phyloP scores from a whole-genome alignment of 2,888 invertebrate genomes.

The Melanotus villosus region DNA sequence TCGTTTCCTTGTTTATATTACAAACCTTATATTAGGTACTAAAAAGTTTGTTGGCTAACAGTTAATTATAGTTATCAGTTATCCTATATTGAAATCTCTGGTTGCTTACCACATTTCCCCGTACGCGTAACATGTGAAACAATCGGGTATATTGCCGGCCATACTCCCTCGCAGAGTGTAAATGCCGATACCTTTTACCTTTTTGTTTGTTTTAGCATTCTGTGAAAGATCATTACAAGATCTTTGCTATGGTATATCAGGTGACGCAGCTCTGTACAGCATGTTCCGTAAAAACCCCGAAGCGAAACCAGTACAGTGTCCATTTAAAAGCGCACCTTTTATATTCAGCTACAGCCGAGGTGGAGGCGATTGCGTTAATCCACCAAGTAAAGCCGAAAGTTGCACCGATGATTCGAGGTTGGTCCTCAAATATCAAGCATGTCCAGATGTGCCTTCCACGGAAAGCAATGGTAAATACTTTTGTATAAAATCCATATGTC shows the following conservation, averaged over 20 bases:
- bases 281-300: constrained; percentile 81
- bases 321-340: constrained; percentile 86
- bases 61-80: too few species aligned
- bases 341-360: constrained; percentile 86
- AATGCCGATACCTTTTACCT: too few species aligned
- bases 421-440: constrained; percentile 86
- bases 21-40: too few species aligned
- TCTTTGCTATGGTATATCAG: constrained; percentile 78
- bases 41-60: too few species aligned
- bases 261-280: constrained; percentile 81
- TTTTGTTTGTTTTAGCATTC: too few species aligned
- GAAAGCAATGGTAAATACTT: constrained; percentile 80
- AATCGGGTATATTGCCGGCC: too few species aligned
- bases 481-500: neutral
- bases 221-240: constrained; percentile 74
- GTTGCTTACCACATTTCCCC: too few species aligned
- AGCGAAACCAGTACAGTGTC: constrained; percentile 78
- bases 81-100: too few species aligned
- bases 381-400: constrained; percentile 84
- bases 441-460: constrained; percentile 82
- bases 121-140: too few species aligned
- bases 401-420: constrained; percentile 88
- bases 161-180: too few species aligned
- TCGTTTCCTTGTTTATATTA: too few species aligned
- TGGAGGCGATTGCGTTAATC: constrained; percentile 81